Evolutionary conservation across 2,888 invertebrate species (phyloP), one percentile per base, ranked within the genome.

Genomic region (Drosophila stalkeri): DNA sequence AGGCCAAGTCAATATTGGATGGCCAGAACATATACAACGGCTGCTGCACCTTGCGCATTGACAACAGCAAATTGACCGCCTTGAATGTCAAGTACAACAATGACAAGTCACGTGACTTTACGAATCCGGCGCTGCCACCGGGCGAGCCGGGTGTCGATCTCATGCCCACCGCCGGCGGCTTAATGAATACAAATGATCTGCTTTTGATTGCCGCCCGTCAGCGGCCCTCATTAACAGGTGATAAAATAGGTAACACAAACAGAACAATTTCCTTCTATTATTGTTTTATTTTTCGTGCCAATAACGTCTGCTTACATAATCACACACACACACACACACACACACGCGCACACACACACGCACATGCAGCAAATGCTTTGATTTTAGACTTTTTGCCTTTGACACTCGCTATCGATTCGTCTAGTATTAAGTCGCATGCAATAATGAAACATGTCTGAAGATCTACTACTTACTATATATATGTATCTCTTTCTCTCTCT

Each of bases 71-170:
- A 94, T 96, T 99, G 96, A 97, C 98, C 90, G 98, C 98, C 90
- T 95, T 99, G 91, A 99, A 99, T 94, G 99, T 99, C 87, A 99
- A 99, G 94, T 99, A 99, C 95, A 99, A 99, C 95, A 99, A 99
- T 94, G 99, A 99, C 95, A 99, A 99, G 94, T 99, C 98, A 75
- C 95, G 99, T 74, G 99, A 99, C 94, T 99, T 99, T 95, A 99
- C 99, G 89, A 99, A 99, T 94, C 99, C 99, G 61, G 97, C 97
- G 93, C 95, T 99, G 93, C 99, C 99, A 8, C 97, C 98, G 62
- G 99, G 99, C 60, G 99, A 99, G 87, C 94, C 95, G 39, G 94
- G 94, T 72, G 94, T 95, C 81, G 95, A 95, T 89, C 94, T 94
- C 70, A 92, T 95, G 90, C 94, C 94, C 67, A 93, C 94, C 81